phyloP scores from a whole-genome alignment of 2,888 invertebrate genomes.

The Oeneis ivallda region DNA sequence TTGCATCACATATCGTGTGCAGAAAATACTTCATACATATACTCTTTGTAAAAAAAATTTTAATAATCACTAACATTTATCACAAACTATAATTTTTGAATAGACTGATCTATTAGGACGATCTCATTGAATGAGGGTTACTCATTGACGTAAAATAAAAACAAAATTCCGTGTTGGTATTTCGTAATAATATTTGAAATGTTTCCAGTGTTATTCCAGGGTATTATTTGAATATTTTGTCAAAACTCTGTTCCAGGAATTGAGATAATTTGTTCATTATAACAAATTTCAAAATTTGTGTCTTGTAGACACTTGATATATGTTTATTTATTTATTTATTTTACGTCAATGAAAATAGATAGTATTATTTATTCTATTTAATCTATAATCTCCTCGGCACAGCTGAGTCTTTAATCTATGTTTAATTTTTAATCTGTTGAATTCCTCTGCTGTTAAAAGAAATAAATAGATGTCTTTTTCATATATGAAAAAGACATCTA shows the following conservation, averaged over 20 bases:
- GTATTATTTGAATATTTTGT: neutral
- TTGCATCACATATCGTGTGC: no score
- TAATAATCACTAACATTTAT: slow-evolving; percentile 34
- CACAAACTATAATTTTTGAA: slow-evolving; percentile 43
- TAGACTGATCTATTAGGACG: slow-evolving; percentile 57
- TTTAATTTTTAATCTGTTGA: slow-evolving; percentile 27
- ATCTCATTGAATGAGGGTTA: slow-evolving; percentile 58
- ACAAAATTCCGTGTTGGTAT: neutral
- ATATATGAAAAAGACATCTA: neutral
- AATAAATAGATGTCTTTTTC: no score
- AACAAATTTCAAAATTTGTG: neutral
- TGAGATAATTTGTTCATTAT: no score
- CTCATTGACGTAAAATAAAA: slow-evolving; percentile 25
- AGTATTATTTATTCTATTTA: slow-evolving; percentile 30
- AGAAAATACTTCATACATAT: no score
- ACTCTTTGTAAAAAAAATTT: neutral
- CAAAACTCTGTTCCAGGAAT: neutral
- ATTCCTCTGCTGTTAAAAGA: slow-evolving; percentile 32
- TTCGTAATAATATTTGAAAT: neutral
- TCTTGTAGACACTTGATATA: no score
- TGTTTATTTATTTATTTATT: slow-evolving; percentile 2
- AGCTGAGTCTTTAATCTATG: slow-evolving; percentile 29
- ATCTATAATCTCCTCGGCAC: slow-evolving; percentile 28
- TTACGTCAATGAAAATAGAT: slow-evolving; percentile 19
- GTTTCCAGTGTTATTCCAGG: neutral